Conservation (phyloP, 2,888 invertebrate genomes). For the Sarcophaga carnaria region DNA sequence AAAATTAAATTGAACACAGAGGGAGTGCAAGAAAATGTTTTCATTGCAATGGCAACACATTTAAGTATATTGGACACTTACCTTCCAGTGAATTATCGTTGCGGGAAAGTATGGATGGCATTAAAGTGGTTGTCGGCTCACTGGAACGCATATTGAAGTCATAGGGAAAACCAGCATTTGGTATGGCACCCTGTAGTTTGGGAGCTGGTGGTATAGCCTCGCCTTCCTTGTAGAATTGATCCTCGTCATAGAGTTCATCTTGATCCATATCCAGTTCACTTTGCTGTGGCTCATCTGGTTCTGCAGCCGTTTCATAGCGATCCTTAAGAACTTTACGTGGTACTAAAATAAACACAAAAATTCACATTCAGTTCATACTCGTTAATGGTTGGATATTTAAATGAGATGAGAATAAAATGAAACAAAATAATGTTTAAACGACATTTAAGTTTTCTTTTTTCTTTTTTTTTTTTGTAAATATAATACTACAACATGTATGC, state of each 20-base stretch:
- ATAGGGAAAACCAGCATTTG: constrained; percentile 76
- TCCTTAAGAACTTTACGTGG: constrained; percentile 92
- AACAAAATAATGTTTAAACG: constrained; percentile 6
- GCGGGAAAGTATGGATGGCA: constrained; percentile 77
- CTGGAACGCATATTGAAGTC: constrained; percentile 74
- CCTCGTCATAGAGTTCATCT: constrained; percentile 83
- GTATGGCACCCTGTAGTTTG: constrained; percentile 80
- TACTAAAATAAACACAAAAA: constrained; percentile 83
- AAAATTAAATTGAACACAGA: neutral
- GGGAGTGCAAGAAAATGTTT: neutral
- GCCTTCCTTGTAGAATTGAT: constrained; percentile 84
- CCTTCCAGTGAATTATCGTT: constrained; percentile 79
- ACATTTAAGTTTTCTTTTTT: constrained; percentile 22
- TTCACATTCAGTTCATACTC: neutral
- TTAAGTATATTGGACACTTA: constrained; percentile 69
- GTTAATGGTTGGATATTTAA: no score
- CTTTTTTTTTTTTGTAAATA: neutral
- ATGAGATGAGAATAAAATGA: neutral
- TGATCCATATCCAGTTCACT: constrained; percentile 82
- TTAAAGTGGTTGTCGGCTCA: constrained; percentile 74
- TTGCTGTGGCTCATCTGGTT: constrained; percentile 88
- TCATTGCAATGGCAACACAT: neutral
- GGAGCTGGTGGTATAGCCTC: constrained; percentile 84
- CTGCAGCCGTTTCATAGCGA: constrained; percentile 89
- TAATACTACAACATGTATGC: no score